phyloP scores from a whole-genome alignment of 2,113 vertebrate genomes.

The Terrapene triunguis region DNA sequence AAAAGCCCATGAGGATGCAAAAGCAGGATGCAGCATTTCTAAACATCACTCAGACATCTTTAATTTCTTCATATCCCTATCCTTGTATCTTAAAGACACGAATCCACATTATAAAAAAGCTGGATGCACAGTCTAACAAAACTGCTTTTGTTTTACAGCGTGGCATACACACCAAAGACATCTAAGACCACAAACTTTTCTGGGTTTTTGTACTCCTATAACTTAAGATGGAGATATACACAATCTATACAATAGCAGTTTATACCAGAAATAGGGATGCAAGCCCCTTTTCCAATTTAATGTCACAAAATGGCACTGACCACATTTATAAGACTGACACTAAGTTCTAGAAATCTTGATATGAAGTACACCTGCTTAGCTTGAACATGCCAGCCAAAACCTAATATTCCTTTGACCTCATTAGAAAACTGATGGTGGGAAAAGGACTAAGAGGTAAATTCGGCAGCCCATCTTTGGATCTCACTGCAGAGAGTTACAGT shows the following conservation, averaged over 20 bases:
- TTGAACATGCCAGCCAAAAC: background rate
- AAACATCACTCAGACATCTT: background rate
- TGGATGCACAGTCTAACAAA: background rate
- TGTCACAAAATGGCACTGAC: background rate
- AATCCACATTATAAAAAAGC: background rate
- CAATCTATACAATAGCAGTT: background rate
- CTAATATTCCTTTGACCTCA: background rate
- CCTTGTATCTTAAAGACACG: background rate
- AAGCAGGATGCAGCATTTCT: background rate
- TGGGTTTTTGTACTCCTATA: background rate
- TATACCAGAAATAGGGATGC: background rate
- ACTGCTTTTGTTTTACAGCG: background rate
- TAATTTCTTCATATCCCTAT: accelerated
- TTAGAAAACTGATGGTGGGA: background rate
- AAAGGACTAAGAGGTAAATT: background rate
- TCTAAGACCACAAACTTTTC: background rate
- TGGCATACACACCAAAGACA: background rate
- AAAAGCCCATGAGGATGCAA: background rate
- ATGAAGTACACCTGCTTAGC: background rate
- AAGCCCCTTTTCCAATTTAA: background rate
- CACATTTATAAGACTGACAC: constrained; percentile 3
- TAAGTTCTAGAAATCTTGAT: background rate
- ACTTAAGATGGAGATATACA: background rate
- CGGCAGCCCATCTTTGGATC: background rate
- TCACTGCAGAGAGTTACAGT: background rate